phyloP scores from a whole-genome alignment of 2,113 vertebrate genomes.

The Pseudolaguvia tuberculata region DNA sequence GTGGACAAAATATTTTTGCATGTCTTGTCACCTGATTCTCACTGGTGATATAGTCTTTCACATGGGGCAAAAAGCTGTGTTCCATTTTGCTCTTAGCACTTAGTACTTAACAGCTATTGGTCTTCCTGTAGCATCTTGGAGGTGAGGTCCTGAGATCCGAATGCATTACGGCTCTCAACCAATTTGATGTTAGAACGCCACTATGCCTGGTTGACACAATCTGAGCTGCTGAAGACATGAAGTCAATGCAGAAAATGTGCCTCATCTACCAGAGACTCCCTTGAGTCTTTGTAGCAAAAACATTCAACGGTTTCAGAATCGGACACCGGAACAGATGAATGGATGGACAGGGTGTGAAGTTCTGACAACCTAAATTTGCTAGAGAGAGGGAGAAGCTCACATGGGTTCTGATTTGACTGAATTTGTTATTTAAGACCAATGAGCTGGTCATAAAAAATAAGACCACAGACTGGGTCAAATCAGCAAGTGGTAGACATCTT shows the following conservation, averaged over 20 bases:
- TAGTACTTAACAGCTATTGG: not conserved
- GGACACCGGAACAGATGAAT: not conserved
- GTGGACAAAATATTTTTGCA: not conserved
- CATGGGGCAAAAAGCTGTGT: too few species aligned
- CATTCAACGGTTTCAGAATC: not conserved
- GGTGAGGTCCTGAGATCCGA: not conserved
- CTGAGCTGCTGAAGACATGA: not conserved
- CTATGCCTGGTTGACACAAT: slow-evolving; percentile 3
- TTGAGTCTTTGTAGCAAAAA: not conserved
- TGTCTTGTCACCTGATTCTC: not conserved
- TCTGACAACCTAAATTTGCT: not conserved
- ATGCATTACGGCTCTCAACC: not conserved
- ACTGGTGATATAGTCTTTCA: not conserved
- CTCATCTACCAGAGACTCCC: not conserved
- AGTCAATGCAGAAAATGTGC: slow-evolving; percentile 7
- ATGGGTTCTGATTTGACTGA: not conserved
- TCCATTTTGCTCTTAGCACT: not conserved
- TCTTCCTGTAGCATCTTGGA: not conserved
- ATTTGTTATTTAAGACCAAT: not conserved
- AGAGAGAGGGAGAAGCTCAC: not conserved
- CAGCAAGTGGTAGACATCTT: not conserved
- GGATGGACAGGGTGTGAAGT: not conserved
- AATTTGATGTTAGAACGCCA: not conserved
- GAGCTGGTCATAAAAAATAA: not conserved
- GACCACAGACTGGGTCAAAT: not conserved